A percentile compares a stretch with the other conserved stretches of the same genome.
Evolutionary conservation across 2,113 vertebrate genomes (phyloP).

Genomic region (Bos taurus): ARS-UCD2.0 NC_037343.1:47368501-47369000

Average conservation of each 20-base stretch:
- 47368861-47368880: background rate
- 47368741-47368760: background rate
- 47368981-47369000: background rate
- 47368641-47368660: background rate
- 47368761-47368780: background rate
- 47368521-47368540: rapidly evolving
- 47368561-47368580: rapidly evolving
- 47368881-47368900: background rate
- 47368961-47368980: background rate
- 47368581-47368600: rapidly evolving
- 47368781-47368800: background rate
- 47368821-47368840: background rate
- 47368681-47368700: background rate
- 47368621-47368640: too few species aligned
- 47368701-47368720: too few species aligned
- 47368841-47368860: background rate
- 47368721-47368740: background rate
- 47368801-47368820: background rate
- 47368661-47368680: rapidly evolving
- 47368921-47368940: background rate
- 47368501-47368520: conserved; percentile 78
- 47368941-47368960: background rate
- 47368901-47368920: background rate
- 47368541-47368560: rapidly evolving
- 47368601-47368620: rapidly evolving